These are phyloP conservation scores for Sebastes itinus DNA, from an alignment of 2,797 vertebrate species.

Conservation along the genomic window DNA sequence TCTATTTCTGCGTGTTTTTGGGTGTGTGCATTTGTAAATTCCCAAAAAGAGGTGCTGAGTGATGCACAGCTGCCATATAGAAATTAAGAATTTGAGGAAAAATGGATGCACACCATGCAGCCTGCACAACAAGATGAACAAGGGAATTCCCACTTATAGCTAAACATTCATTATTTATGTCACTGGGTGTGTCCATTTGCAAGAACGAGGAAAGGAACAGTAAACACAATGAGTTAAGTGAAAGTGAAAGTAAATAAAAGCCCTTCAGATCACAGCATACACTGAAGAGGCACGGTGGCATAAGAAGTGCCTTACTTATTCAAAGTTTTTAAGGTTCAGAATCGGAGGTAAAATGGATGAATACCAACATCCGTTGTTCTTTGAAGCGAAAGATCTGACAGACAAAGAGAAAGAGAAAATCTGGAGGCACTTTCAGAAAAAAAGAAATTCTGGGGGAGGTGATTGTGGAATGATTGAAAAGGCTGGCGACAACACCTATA, in stretches of 20 bases:
- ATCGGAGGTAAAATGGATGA: slow-evolving; percentile 38
- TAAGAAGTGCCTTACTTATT: fast-evolving
- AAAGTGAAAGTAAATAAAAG: slow-evolving; percentile 8
- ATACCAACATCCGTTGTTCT: slow-evolving; percentile 49
- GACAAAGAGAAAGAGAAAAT: slow-evolving; percentile 39
- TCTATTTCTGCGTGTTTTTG: too few relatives aligned
- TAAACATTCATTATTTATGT: fast-evolving
- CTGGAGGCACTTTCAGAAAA: slow-evolving; percentile 56
- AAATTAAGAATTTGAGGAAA: not conserved
- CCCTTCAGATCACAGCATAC: fast-evolving
- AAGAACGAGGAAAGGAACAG: too few relatives aligned
- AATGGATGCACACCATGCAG: not conserved
- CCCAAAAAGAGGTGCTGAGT: not conserved
- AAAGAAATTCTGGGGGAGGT: slow-evolving; percentile 58
- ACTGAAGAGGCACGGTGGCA: fast-evolving
- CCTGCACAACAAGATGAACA: not conserved
- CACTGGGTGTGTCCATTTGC: not conserved
- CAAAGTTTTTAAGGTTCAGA: not conserved
- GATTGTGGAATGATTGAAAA: slow-evolving; percentile 53
- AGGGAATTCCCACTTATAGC: not conserved
- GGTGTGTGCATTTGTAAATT: too few relatives aligned
- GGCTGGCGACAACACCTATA: slow-evolving; percentile 20
- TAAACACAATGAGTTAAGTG: not conserved
- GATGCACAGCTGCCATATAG: not conserved
- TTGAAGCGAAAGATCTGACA: slow-evolving; percentile 51